Base-by-base conservation (phyloP, 2,113 vertebrate genomes). In the Cettia cetti region DNA sequence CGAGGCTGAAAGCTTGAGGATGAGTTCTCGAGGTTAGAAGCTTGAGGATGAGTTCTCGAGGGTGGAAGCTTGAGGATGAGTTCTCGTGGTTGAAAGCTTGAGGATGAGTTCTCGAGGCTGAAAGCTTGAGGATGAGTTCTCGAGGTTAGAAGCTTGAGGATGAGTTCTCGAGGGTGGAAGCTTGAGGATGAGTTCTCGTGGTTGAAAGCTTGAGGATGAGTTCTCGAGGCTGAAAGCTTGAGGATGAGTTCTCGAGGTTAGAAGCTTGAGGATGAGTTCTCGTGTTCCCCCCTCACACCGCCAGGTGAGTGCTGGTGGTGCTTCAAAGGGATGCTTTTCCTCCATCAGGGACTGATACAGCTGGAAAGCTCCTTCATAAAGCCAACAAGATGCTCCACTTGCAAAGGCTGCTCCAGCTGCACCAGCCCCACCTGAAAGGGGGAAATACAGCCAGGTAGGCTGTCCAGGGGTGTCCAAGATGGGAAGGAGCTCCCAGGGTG, bases 111-210 rank as follows among this genome's bases (percentile, higher is more conserved):
- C 93, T 93, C 26, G 3, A n/a, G n/a, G n/a, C n/a, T n/a, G n/a
- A n/a, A n/a, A n/a, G n/a, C n/a, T n/a, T n/a, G 93, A 81, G 92
- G 26, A 83, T 17, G 72, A 82, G 92, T 81, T 91, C 93, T 93
- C 26, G 3, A n/a, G n/a, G n/a, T n/a, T n/a, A n/a, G n/a, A n/a
- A n/a, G n/a, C n/a, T n/a, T n/a, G 93, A 81, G 92, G 26, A 83
- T 17, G 72, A 82, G 92, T 81, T 91, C 93, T 93, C 26, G 3
- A n/a, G n/a, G n/a, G n/a, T n/a, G n/a, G n/a, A n/a, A n/a, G n/a
- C n/a, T n/a, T n/a, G 93, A 81, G 92, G 26, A 83, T 17, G 72
- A 82, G 92, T 81, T 91, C 93, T 93, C 26, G 3, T 54, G 2
- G n/a, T n/a, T n/a, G n/a, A n/a, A n/a, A n/a, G n/a, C n/a, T n/a